Evolutionary conservation across 2,888 invertebrate species (phyloP).

Genomic region (Diaphora mendica): DNA sequence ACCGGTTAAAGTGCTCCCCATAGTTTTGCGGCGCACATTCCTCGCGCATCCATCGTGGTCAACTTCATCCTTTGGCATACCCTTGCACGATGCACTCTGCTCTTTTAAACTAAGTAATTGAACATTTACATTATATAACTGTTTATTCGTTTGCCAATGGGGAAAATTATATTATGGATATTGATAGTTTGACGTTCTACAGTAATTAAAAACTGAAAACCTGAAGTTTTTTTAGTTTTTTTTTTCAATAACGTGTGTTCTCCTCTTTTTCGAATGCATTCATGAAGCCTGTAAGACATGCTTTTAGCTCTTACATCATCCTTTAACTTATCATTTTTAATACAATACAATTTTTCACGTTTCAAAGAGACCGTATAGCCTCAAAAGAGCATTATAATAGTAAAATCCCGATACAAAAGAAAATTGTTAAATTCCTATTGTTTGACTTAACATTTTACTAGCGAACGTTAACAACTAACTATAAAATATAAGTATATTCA

Average conservation of each 20-base stretch:
- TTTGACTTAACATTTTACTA: not conserved
- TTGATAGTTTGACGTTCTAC: not conserved
- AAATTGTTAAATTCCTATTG: not conserved
- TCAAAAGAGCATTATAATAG: not conserved
- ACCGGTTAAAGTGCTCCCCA: constrained; percentile 63
- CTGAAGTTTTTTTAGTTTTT: no score
- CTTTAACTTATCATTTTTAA: not conserved
- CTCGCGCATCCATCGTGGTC: constrained; percentile 70
- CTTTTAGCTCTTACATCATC: not conserved
- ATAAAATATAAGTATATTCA: not conserved
- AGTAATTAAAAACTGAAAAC: no score
- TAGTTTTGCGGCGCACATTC: constrained; percentile 71
- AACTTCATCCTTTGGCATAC: constrained; percentile 68
- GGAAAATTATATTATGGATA: not conserved
- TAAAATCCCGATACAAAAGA: not conserved
- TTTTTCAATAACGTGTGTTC: no score
- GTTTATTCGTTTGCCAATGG: constrained; percentile 23
- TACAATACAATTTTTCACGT: not conserved
- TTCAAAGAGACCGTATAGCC: not conserved
- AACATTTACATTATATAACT: constrained; percentile 46
- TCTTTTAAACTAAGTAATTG: constrained; percentile 44
- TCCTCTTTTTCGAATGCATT: no score
- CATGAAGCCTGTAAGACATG: no score
- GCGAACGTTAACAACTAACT: constrained; percentile 4
- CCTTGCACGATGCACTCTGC: constrained; percentile 62